Conservation (phyloP, 1,140 invertebrate genomes). For the Drosophila kurseongensis region DNA sequence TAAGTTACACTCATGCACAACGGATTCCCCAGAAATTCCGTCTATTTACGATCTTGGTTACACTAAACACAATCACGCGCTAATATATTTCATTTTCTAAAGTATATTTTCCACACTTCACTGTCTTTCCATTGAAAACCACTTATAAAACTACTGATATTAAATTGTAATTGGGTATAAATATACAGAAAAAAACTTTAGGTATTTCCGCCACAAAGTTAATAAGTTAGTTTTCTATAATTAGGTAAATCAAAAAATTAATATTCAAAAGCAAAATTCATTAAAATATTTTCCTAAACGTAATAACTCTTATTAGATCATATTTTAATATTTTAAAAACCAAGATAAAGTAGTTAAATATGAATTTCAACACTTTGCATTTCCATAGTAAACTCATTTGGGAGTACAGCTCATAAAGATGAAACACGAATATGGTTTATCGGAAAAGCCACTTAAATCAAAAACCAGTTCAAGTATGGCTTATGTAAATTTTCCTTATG, state of each 20-base stretch:
- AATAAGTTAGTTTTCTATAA: background rate
- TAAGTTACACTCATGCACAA: slow-evolving; percentile 8
- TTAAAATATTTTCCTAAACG: too few species aligned
- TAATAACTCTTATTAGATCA: too few species aligned
- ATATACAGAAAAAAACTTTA: background rate
- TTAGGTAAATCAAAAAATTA: background rate
- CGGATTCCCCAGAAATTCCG: slow-evolving; percentile 23
- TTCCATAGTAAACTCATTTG: background rate
- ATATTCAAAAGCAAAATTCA: background rate
- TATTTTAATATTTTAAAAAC: too few species aligned
- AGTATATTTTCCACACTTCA: background rate
- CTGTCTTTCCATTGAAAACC: slow-evolving; percentile 2
- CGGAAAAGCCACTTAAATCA: slow-evolving; percentile 16
- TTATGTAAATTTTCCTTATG: slow-evolving; percentile 40
- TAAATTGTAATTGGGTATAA: background rate
- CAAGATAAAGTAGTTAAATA: too few species aligned
- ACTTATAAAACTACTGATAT: background rate
- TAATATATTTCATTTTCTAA: too few species aligned
- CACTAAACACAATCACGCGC: background rate
- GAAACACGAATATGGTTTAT: slow-evolving; percentile 10
- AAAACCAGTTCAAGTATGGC: slow-evolving; percentile 46
- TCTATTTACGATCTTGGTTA: slow-evolving; percentile 6
- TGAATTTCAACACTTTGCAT: too few species aligned
- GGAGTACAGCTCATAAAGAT: background rate
- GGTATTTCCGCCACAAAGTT: background rate